Evolutionary conservation across 2,113 vertebrate genomes (phyloP).

Genomic region (Scomber scombrus): DNA sequence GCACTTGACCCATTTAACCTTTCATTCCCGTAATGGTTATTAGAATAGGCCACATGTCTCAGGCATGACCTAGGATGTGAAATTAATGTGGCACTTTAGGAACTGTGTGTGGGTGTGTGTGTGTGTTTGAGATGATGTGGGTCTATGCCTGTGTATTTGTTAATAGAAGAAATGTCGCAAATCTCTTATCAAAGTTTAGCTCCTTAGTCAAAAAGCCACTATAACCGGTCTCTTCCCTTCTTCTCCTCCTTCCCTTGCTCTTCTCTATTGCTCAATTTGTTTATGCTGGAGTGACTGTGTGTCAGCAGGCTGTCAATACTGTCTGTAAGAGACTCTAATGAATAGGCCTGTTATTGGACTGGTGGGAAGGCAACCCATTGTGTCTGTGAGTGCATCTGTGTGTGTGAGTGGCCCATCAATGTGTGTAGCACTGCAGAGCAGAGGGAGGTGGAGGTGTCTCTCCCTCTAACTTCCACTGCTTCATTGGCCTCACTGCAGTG

Average conservation of each 20-base stretch:
- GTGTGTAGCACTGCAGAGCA: constrained; percentile 63
- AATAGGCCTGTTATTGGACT: constrained; percentile 81
- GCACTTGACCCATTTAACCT: constrained; percentile 63
- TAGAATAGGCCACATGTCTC: constrained; percentile 37
- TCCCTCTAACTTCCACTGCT: constrained; percentile 51
- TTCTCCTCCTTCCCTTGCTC: constrained; percentile 27
- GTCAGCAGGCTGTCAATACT: constrained; percentile 82
- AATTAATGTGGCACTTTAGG: constrained; percentile 49
- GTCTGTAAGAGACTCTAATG: constrained; percentile 83
- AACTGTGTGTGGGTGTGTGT: constrained; percentile 6
- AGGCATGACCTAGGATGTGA: constrained; percentile 31
- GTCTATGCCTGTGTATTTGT: constrained; percentile 9
- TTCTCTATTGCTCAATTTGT: constrained; percentile 73
- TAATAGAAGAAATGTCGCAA: neutral
- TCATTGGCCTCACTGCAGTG: constrained; percentile 48
- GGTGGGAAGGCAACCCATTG: constrained; percentile 78
- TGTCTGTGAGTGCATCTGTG: constrained; percentile 59
- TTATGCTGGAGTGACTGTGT: constrained; percentile 77
- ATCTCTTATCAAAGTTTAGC: constrained; percentile 11
- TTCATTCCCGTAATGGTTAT: constrained; percentile 51
- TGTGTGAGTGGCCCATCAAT: constrained; percentile 24
- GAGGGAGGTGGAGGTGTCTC: constrained; percentile 67
- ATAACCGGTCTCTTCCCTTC: constrained; percentile 51
- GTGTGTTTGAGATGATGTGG: neutral
- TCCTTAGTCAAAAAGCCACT: constrained; percentile 46